Evolutionary conservation across 1,140 invertebrate genomes (phyloP).

Genomic region (Artemia franciscana): DNA sequence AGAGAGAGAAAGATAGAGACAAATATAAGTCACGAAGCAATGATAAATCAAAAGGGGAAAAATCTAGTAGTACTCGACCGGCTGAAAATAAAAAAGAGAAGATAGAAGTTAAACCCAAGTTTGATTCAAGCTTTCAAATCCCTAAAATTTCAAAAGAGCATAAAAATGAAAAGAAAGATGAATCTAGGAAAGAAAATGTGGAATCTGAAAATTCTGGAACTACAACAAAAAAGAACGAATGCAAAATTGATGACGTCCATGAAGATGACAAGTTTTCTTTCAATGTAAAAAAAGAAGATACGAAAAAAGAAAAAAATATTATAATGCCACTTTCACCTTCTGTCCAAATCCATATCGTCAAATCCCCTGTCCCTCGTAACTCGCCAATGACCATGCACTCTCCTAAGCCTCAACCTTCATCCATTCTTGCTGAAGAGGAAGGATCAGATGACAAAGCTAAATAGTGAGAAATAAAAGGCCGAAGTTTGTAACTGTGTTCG

Average conservation of each 20-base stretch:
- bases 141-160: conserved; percentile 36
- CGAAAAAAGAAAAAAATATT: conserved; percentile 4
- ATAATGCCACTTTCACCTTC: conserved; percentile 34
- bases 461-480: no score
- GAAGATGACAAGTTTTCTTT: conserved; percentile 2
- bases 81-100: not conserved
- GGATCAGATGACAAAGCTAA: no score
- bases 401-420: not conserved
- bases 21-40: conserved; percentile 7
- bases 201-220: conserved; percentile 9
- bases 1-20: conserved; percentile 13
- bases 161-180: conserved; percentile 2
- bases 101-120: conserved; percentile 15
- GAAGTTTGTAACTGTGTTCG: no score
- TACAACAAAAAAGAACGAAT: not conserved
- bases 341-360: conserved; percentile 47
- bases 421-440: not conserved
- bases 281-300: conserved; percentile 9
- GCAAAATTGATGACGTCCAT: not conserved
- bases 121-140: conserved; percentile 65
- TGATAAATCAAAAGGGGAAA: not conserved
- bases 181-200: not conserved
- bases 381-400: not conserved
- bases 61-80: not conserved
- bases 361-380: conserved; percentile 36